These are phyloP conservation scores for Sebastes diploproa DNA, from an alignment of 2,797 vertebrate species.

Conservation along the genomic window DNA sequence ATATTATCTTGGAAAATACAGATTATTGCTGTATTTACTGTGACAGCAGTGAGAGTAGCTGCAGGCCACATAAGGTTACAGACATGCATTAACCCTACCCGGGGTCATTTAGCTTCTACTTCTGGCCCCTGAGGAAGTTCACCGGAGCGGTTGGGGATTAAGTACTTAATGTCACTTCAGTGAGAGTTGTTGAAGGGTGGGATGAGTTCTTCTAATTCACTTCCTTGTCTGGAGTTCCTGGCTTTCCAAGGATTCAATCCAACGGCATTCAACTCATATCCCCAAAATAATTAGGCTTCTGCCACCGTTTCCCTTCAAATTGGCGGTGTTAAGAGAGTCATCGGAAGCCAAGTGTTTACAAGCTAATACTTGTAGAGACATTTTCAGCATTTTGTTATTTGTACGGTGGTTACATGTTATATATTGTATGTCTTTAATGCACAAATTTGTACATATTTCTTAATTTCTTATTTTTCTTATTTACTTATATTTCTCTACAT, in stretches of 20 bases:
- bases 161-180: conserved; percentile 11
- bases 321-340: background rate
- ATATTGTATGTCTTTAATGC: too few relatives aligned
- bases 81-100: background rate
- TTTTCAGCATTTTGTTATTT: background rate
- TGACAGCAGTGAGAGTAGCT: background rate
- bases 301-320: background rate
- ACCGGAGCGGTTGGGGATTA: conserved; percentile 23
- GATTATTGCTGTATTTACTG: background rate
- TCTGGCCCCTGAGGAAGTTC: background rate
- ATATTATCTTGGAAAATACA: background rate
- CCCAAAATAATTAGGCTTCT: background rate
- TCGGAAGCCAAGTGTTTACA: background rate
- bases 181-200: background rate
- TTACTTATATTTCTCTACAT: too few relatives aligned
- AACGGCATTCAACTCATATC: background rate
- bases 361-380: background rate
- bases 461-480: too few relatives aligned
- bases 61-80: conserved; percentile 2
- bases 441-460: too few relatives aligned
- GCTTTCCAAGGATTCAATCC: background rate
- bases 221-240: background rate
- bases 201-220: background rate
- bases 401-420: too few relatives aligned
- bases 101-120: background rate